A percentile compares a stretch with the other conserved stretches of the same genome.
Conservation (phyloP, 2,113 vertebrate genomes). For the Turdus rufiventris region DNA sequence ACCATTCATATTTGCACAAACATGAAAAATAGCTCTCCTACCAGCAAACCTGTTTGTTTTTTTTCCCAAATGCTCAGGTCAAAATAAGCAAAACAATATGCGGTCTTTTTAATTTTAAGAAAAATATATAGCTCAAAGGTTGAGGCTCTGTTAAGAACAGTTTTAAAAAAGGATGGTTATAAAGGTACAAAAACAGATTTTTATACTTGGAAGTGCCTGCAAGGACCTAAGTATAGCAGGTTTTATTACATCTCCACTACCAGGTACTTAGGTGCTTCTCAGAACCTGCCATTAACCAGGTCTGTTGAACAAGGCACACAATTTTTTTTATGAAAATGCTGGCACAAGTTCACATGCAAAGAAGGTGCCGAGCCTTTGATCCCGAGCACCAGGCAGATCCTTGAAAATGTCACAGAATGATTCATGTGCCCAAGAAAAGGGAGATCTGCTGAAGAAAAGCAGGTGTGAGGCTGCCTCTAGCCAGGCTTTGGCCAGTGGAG, state of each 20-base stretch:
- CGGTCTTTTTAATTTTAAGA: not conserved
- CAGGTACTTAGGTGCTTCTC: constrained; percentile 55
- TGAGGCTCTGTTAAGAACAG: not conserved
- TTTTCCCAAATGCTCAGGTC: not conserved
- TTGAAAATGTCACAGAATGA: constrained; percentile 60
- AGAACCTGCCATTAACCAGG: constrained; percentile 63
- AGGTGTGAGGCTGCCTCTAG: constrained; percentile 1
- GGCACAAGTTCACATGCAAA: constrained; percentile 26
- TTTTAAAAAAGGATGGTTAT: constrained; percentile 9
- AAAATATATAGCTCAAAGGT: not conserved
- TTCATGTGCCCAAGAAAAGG: constrained; percentile 41
- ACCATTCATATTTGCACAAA: constrained; percentile 9
- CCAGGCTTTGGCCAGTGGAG: not conserved
- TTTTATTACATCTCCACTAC: constrained; percentile 37
- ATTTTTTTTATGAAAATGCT: constrained; percentile 19
- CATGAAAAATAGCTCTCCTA: constrained; percentile 23
- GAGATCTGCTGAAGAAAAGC: constrained; percentile 50
- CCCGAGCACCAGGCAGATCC: not conserved
- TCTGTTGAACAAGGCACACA: not conserved
- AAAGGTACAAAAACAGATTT: constrained; percentile 24
- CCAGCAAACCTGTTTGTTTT: constrained; percentile 13
- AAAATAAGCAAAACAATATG: constrained; percentile 12
- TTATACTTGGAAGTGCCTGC: constrained; percentile 58
- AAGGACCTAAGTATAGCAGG: constrained; percentile 34
- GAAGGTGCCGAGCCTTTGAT: constrained; percentile 55